phyloP scores from a whole-genome alignment of 2,797 vertebrate species.

The Acanthurus tractus region DNA sequence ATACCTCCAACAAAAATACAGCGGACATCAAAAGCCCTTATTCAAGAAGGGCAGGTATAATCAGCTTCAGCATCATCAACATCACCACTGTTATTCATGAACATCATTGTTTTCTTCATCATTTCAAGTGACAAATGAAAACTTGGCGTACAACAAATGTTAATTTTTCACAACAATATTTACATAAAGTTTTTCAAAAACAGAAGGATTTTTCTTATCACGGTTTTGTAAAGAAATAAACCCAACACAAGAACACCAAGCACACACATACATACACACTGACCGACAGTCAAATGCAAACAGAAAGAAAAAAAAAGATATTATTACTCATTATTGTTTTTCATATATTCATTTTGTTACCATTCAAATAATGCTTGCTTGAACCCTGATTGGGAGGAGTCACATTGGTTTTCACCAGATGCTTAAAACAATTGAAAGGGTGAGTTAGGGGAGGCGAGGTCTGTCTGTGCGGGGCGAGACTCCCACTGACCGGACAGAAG shows the following conservation, averaged over 20 bases:
- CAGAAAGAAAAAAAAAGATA: conserved; percentile 65
- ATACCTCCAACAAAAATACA: conserved; percentile 82
- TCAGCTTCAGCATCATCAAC: conserved; percentile 78
- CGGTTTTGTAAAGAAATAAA: conserved; percentile 81
- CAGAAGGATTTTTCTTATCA: conserved; percentile 74
- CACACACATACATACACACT: conserved; percentile 81
- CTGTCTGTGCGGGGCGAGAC: conserved; percentile 64
- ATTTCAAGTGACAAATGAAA: conserved; percentile 86
- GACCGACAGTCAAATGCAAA: conserved; percentile 85
- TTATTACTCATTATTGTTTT: conserved; percentile 86
- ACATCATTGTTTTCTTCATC: conserved; percentile 79
- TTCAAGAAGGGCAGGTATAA: conserved; percentile 87
- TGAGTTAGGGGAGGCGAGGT: conserved; percentile 76
- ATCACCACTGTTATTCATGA: conserved; percentile 80
- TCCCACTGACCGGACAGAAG: conserved; percentile 41
- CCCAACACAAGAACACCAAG: conserved; percentile 82
- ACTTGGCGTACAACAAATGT: conserved; percentile 83
- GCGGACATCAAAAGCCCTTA: conserved; percentile 86
- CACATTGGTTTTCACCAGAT: conserved; percentile 78
- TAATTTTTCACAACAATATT: conserved; percentile 84
- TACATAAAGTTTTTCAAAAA: conserved; percentile 86
- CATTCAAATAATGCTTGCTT: conserved; percentile 82
- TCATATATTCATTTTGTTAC: conserved; percentile 79
- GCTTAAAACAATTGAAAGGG: conserved; percentile 84
- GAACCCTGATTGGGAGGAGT: conserved; percentile 87